Evolutionary conservation across 1,140 invertebrate species (phyloP), one percentile per base, ranked within the genome.

Genomic region (Drosophila eugracilis): DNA sequence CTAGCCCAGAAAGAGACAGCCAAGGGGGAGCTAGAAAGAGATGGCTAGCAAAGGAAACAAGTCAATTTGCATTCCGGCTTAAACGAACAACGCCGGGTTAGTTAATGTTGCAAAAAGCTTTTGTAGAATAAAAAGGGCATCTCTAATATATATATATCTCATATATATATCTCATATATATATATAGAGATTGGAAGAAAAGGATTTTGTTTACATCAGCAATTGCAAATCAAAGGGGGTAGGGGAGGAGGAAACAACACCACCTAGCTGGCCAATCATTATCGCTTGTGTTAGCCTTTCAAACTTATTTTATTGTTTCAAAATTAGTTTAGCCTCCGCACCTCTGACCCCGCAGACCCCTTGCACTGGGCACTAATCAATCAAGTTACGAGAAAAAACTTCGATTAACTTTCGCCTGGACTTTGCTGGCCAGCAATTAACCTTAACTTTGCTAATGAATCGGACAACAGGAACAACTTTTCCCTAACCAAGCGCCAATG

Each of bases 21-120:
- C 32, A 4, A 45, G 42, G 4, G n/a, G n/a, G n/a, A 9, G 42
- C 0, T n/a, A n/a, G 19, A 34, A 17, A 15, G 26, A 15, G 26
- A 50, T 9, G 34, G 17, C 21, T 42, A 72, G 70, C 58, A 79
- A 74, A 62, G 81, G 81, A 85, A 85, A 77, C 81, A 85, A 85
- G 81, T 86, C 81, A 85, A 85, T 85, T 85, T 85, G 81, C 81
- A 85, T 81, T 85, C 81, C 81, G 81, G 81, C 81, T 85, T 86
- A 85, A 77, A 65, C 73, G 80, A 79, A 59, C 58, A 66, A 32
- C 58, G 58, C 49, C 49, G 58, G 19, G 34, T 53, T 62, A 63
- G 26, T 65, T 67, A 65, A 67, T 65, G 28, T 52, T 69, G 62
- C 67, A 73, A 67, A 54, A 55, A 44, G 54, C 15, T n/a, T 42